These are phyloP conservation scores for Pharmacophagus antenor DNA, from an alignment of 2,888 invertebrate genomes.

Conservation along the genomic window DNA sequence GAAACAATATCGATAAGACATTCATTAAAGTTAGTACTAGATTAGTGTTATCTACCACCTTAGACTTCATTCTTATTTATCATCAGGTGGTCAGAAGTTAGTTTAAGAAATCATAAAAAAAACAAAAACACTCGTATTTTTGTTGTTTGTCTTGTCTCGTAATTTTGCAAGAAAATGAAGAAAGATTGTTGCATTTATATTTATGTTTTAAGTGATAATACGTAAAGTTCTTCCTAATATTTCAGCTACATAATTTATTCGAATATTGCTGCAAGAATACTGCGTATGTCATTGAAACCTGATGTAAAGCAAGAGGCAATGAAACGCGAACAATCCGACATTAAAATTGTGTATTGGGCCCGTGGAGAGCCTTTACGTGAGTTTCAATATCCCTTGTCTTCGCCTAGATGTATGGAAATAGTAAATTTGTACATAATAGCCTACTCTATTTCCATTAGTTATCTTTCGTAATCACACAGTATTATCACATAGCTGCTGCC, in stretches of 20 bases:
- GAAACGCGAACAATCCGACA: slow-evolving; percentile 85
- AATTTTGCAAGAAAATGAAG: not conserved
- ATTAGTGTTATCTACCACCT: no score
- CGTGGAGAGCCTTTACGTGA: slow-evolving; percentile 90
- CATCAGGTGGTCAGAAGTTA: no score
- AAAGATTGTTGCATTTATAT: no score
- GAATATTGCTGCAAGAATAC: slow-evolving; percentile 91
- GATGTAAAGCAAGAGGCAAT: slow-evolving; percentile 86
- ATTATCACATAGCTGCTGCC: not conserved
- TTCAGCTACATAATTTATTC: slow-evolving; percentile 95
- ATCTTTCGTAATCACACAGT: not conserved
- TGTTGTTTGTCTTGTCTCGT: not conserved
- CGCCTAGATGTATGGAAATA: not conserved
- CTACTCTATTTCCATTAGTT: not conserved
- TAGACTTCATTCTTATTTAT: no score
- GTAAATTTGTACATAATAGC: not conserved
- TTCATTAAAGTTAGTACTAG: not conserved
- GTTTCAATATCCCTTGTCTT: slow-evolving; percentile 41
- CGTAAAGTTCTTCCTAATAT: slow-evolving; percentile 30
- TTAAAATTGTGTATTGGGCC: slow-evolving; percentile 90
- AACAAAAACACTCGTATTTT: no score
- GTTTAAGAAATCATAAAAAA: no score
- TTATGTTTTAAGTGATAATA: no score
- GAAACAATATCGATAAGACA: not conserved
- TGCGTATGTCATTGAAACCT: slow-evolving; percentile 89